Base-by-base conservation (phyloP, 2,888 invertebrate genomes). In the Anthrax anthrax region DNA sequence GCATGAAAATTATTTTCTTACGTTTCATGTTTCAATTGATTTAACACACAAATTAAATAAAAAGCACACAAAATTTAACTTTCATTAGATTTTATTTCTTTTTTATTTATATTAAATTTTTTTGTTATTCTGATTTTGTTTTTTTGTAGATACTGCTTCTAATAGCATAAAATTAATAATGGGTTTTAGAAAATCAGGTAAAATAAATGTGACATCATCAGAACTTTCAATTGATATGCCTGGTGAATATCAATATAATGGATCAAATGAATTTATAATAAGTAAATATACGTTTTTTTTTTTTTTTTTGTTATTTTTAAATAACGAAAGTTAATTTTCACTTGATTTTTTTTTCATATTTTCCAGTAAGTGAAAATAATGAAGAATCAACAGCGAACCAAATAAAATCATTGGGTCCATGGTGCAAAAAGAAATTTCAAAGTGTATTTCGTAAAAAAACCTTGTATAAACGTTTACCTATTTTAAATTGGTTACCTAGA, bases 401-500 rank as follows among this genome's bases (percentile, higher is more conserved):
- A 13, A 56, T 59, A 16, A 56, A 58, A 46, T 54, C 58, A 29
- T 57, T 62, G 46, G 54, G 50, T 5, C 48, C 53, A 44, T 60
- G 58, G 58, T 48, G 57, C 39, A 51, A 52, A 37, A 62, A 67
- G 16, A 64, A 74, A 51, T 69, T 66, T 5, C 67, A 73, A 8
- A 74, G 72, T 49, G 58, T 69, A 18, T 78, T 78, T 58, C 81
- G 81, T 50, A 77, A 76, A 59, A 84, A 81, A 68, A 80, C 77
- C 44, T 70, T 88, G 27, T 75, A 80, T 64, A 83, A 81, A 63
- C 74, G 84, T 40, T 59, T 89, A 38, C 89, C 91, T 10, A 74
- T 89, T 42, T 62, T 84, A 13, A 70, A 68, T 44, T 91, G 91
- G 91, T 62, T 88, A 56, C 88, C 87, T 13, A 76, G 72, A 56